phyloP scores from a whole-genome alignment of 2,888 invertebrate genomes.

The Scaptomyza flava region DNA sequence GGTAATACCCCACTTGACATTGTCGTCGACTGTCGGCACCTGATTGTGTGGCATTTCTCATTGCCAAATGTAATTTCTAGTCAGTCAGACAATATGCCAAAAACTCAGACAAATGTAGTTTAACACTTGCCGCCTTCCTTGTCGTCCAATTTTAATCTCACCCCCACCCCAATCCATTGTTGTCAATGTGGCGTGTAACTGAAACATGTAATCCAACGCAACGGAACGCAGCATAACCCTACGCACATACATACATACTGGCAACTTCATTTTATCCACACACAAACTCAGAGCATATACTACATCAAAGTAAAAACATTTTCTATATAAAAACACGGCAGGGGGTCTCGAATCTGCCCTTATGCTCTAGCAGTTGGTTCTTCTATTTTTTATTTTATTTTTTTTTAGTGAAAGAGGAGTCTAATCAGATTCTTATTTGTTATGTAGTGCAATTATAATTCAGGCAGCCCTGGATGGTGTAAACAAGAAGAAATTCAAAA shows the following conservation, averaged over 20 bases:
- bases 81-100: slow-evolving; percentile 44
- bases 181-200: slow-evolving; percentile 70
- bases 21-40: slow-evolving; percentile 64
- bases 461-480: too few relatives aligned
- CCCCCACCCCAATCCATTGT: slow-evolving; percentile 15
- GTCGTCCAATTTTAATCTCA: not conserved
- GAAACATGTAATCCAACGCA: slow-evolving; percentile 73
- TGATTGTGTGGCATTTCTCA: slow-evolving; percentile 69
- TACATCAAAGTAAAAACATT: slow-evolving; percentile 74
- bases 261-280: slow-evolving; percentile 14
- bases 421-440: slow-evolving; percentile 12
- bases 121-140: slow-evolving; percentile 65
- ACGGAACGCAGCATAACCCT: slow-evolving; percentile 47
- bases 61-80: slow-evolving; percentile 65
- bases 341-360: slow-evolving; percentile 66
- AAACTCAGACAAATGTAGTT: slow-evolving; percentile 74
- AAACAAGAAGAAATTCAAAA: too few relatives aligned
- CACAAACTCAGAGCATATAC: slow-evolving; percentile 34
- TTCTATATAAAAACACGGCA: slow-evolving; percentile 76
- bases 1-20: slow-evolving; percentile 52
- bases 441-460: slow-evolving; percentile 8
- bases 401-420: slow-evolving; percentile 21
- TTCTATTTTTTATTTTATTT: slow-evolving; percentile 30
- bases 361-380: slow-evolving; percentile 35
- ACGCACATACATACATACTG: slow-evolving; percentile 29